Base-by-base conservation (phyloP, 37 sponge, comb jelly and placozoan species). In the Cladorhizidae sp. region DNA sequence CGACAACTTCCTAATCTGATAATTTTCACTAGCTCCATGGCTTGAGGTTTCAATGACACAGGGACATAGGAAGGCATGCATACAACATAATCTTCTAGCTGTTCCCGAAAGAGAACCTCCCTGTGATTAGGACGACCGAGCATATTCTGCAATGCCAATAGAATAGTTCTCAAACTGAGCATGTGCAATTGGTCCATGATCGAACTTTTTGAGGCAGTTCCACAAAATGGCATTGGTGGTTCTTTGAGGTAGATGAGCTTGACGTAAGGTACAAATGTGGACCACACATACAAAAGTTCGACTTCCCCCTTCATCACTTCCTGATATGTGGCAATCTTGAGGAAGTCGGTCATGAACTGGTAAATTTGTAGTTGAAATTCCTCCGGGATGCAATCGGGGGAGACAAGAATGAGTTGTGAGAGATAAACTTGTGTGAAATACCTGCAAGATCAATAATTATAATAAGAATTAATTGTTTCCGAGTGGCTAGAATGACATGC, bases 221-320 rank as follows among this genome's bases (percentile, higher is more conserved):
- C n/a, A n/a, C n/a, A n/a, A n/a, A n/a, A n/a, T n/a, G n/a, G n/a
- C n/a, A n/a, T n/a, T n/a, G n/a, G n/a, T n/a, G n/a, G n/a, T n/a
- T 50, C 55, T 54, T 67, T 67, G 3, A 79, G 32, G 38, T 79
- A 79, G 1, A 37, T 68, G 20, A 79, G 52, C 12, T 67, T 71
- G 36, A 80, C 37, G 31, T 39, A 84, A 20, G 77, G 85, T 29
- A 68, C n/a, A n/a, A n/a, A n/a, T n/a, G n/a, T n/a, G n/a, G n/a
- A n/a, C n/a, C n/a, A n/a, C n/a, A n/a, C n/a, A n/a, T 76, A 76
- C 56, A 69, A 54, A 18, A 67, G 33, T 69, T 76, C 68, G 2
- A 52, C 20, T 37, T 84, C 85, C 21, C 29, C 39, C 12, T 40
- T 29, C n/a, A 2, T 26, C n/a, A 84, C 52, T 8, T 26, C 29